phyloP scores from a whole-genome alignment of 2,113 vertebrate species.

The Indri indri region DNA sequence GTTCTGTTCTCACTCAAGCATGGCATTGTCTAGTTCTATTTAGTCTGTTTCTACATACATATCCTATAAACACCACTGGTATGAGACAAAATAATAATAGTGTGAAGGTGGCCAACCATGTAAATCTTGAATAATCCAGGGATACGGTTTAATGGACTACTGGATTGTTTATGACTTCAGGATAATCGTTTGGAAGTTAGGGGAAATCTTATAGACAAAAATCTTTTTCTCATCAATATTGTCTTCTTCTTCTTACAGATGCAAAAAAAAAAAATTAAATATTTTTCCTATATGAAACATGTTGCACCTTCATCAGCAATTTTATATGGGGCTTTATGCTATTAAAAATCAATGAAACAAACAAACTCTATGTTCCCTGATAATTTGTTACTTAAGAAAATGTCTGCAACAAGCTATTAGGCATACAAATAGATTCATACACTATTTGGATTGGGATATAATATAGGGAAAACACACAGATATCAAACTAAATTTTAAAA shows the following conservation, averaged over 20 bases:
- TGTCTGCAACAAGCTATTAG: neutral
- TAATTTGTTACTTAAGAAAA: neutral
- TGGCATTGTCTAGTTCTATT: constrained; percentile 72
- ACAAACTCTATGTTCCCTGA: neutral
- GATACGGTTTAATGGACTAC: constrained; percentile 36
- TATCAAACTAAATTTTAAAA: neutral
- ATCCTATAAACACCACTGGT: constrained; percentile 77
- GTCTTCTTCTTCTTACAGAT: neutral
- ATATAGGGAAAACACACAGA: neutral
- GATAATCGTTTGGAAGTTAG: constrained; percentile 42
- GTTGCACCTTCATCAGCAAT: neutral
- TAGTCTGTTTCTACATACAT: constrained; percentile 79
- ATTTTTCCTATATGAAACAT: neutral
- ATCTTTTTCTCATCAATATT: neutral
- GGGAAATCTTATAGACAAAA: neutral
- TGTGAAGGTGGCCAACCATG: constrained; percentile 72
- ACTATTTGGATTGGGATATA: neutral
- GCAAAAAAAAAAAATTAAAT: neutral
- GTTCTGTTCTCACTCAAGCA: neutral
- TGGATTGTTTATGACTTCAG: constrained; percentile 44
- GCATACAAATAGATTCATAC: neutral
- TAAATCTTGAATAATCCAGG: constrained; percentile 52
- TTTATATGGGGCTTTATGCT: neutral
- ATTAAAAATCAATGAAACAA: neutral
- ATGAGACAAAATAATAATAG: constrained; percentile 84